Base-by-base conservation (phyloP, 2,113 vertebrate species). In the mouse (Mus musculus) region DNA sequence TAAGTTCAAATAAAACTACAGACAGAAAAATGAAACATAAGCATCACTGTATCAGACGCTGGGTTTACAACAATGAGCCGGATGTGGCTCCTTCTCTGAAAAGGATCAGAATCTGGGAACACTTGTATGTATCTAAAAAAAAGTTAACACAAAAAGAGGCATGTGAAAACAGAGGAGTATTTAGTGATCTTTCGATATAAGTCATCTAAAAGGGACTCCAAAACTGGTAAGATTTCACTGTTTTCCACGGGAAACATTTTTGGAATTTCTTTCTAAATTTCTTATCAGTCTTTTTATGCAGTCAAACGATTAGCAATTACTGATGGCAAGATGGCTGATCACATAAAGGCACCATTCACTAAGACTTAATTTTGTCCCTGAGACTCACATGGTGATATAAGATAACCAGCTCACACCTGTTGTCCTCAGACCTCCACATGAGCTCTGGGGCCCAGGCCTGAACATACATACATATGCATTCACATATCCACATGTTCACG, bases 1-100 rank as follows among this genome's bases (percentile, higher is more conserved):
- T 52, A 90, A 89, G 26, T 89, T 93, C 28, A 88, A 82, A 90
- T 81, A 69, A 75, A 96, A 89, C 52, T 19, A 49, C 1, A 88
- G 17, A 36, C 0, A 61, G 73, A 80, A 42, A 95, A 92, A 91
- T 39, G 89, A 89, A 96, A 69, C 3, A 1, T 77, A 82, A 78
- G 20, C 8, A 54, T 88, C 82, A 63, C 46, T 76, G 5, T 82
- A 30, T 20, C 49, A 81, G 11, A 90, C 90, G 7, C n/a, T 88
- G 24, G 12, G 20, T 42, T 14, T 20, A 39, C 26, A 63, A 89
- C 67, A 84, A n/a, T 75, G 88, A 92, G 56, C 49, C n/a, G 63
- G 89, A 78, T 4, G 2, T 65, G 28, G 1, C 7, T 90, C 11
- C 61, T 88, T 90, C 67, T 19, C 13, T 86, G 30, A 78, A 76